phyloP scores from a whole-genome alignment of 2,888 invertebrate genomes.

The Tanytarsus gracilentus region DNA sequence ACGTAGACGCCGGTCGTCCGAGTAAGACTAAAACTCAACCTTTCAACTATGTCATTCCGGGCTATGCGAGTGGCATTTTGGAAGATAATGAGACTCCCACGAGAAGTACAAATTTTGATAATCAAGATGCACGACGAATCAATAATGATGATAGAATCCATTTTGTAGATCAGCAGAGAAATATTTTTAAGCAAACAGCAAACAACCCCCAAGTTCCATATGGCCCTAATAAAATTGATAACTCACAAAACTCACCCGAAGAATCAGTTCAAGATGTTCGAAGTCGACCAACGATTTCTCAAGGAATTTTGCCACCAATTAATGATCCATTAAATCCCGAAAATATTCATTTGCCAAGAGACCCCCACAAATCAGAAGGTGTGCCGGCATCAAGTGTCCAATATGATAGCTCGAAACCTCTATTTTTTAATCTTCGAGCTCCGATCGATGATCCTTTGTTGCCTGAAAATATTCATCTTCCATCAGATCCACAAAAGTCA shows the following conservation, averaged over 20 bases:
- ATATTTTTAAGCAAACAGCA: background rate
- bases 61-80: constrained; percentile 16
- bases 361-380: too few relatives aligned
- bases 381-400: too few relatives aligned
- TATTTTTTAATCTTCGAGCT: too few relatives aligned
- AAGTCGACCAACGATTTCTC: background rate
- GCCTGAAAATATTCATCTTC: too few relatives aligned
- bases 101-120: background rate
- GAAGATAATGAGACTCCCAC: background rate
- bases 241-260: too few relatives aligned
- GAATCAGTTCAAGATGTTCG: background rate
- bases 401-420: too few relatives aligned
- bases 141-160: background rate
- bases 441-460: too few relatives aligned
- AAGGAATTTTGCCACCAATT: constrained; percentile 16
- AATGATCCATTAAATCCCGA: background rate
- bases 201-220: background rate
- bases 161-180: constrained; percentile 15
- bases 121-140: background rate
- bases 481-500: too few relatives aligned
- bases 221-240: too few relatives aligned
- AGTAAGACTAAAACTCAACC: background rate
- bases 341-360: too few relatives aligned
- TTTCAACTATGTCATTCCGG: constrained; percentile 13
- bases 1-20: background rate